A percentile compares a stretch with the other conserved stretches of the same genome.
phyloP scores from a whole-genome alignment of 2,888 invertebrate genomes.

The Disparrhopalites patrizii region DNA sequence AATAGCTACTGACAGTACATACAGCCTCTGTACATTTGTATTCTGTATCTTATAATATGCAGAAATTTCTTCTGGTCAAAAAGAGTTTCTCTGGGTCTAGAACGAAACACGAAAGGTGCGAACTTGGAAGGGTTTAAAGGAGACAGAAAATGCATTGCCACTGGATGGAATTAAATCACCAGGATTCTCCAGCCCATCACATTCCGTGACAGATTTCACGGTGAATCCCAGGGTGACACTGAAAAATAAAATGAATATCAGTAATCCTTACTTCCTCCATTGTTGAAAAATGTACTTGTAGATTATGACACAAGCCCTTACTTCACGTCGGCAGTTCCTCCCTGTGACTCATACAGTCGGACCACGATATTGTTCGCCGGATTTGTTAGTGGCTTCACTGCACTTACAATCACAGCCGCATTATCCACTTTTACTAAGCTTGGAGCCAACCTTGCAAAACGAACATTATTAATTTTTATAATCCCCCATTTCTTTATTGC shows the following conservation, averaged over 20 bases:
- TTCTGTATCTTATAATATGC: too few species aligned
- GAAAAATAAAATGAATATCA: neutral
- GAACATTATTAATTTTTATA: neutral
- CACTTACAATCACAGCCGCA: neutral
- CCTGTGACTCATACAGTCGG: constrained; percentile 4
- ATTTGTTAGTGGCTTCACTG: neutral
- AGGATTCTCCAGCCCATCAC: neutral
- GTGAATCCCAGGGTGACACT: neutral
- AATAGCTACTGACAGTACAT: too few species aligned
- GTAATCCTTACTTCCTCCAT: neutral
- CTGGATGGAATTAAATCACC: neutral
- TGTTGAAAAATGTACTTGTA: too few species aligned
- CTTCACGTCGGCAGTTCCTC: neutral
- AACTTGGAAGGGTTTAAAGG: neutral
- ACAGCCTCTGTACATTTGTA: too few species aligned
- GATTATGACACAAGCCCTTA: too few species aligned
- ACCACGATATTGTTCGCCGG: neutral
- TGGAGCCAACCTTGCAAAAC: neutral
- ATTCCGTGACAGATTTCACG: neutral
- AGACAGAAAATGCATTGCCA: neutral
- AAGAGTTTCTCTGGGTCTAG: neutral
- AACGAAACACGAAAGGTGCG: neutral
- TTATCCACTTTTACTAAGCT: neutral
- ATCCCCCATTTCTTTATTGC: neutral
- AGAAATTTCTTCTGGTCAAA: too few species aligned